A percentile compares a stretch with the other conserved stretches of the same genome.
Evolutionary conservation across 2,113 vertebrate genomes (phyloP).

Genomic region (Circaetus cinerascens): DNA sequence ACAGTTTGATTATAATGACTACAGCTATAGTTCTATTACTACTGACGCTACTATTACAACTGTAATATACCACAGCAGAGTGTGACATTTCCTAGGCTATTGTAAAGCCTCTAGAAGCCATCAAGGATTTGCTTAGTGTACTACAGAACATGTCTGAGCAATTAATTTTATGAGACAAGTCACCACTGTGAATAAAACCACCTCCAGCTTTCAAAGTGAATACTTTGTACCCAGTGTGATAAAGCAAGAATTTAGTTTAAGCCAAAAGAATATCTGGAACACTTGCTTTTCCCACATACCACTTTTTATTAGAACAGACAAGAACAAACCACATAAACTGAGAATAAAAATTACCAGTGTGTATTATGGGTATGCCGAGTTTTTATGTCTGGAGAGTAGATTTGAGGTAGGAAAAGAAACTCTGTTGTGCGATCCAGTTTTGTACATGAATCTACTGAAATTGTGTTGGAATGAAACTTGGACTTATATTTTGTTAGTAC

Average conservation of each 20-base stretch:
- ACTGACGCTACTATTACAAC: not conserved
- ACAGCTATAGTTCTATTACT: not conserved
- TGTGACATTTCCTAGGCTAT: conserved; percentile 20
- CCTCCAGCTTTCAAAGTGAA: conserved; percentile 8
- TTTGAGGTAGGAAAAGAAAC: not conserved
- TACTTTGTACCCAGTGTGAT: not conserved
- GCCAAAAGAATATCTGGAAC: not conserved
- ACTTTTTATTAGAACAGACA: not conserved
- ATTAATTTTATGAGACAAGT: conserved; percentile 54
- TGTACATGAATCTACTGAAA: not conserved
- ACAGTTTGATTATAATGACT: conserved; percentile 38
- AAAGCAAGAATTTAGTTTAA: conserved; percentile 14
- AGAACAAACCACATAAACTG: not conserved
- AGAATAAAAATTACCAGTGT: not conserved
- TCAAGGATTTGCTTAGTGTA: conserved; percentile 43
- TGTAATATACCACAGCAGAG: not conserved
- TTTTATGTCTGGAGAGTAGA: not conserved
- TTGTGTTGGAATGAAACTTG: not conserved
- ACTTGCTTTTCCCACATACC: not conserved
- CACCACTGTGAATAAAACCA: conserved; percentile 43
- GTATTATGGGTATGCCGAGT: not conserved
- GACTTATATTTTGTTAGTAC: not conserved
- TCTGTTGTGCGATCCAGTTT: not conserved
- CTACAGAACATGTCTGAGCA: conserved; percentile 27
- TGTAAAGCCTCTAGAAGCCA: conserved; percentile 32